Evolutionary conservation across 2,113 vertebrate genomes (phyloP).

Genomic region (Elachura formosa): DNA sequence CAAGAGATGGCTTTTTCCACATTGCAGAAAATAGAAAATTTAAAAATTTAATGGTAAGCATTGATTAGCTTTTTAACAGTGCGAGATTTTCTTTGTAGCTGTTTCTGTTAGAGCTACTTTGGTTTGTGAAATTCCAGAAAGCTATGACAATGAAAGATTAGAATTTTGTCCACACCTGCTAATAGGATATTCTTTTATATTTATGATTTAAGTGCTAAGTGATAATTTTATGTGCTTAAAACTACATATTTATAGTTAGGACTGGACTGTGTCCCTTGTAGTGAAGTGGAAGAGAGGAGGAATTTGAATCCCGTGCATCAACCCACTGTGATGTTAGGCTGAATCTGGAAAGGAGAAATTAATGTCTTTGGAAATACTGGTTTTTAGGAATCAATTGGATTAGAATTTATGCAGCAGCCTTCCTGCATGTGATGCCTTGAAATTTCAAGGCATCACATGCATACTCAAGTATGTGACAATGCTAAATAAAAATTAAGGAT

Average conservation of each 20-base stretch:
- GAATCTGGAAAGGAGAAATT: neutral
- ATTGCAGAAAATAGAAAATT: conserved; percentile 98
- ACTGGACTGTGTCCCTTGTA: neutral
- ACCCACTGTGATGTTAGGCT: neutral
- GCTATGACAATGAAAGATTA: neutral
- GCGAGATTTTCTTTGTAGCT: neutral
- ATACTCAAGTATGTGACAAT: neutral
- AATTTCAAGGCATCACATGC: no score
- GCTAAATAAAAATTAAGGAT: neutral
- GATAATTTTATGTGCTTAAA: neutral
- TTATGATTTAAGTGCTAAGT: neutral
- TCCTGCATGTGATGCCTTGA: no score
- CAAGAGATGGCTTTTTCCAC: conserved; percentile 90
- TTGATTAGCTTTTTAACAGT: conserved; percentile 54
- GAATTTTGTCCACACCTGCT: neutral
- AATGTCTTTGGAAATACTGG: neutral
- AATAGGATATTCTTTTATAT: neutral
- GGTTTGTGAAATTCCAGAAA: conserved; percentile 22
- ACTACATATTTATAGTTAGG: neutral
- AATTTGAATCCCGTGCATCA: neutral
- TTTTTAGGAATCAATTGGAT: neutral
- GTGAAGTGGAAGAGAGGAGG: neutral
- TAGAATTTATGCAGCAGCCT: neutral
- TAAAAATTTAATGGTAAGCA: conserved; percentile 94
- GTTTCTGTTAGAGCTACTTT: neutral